Evolutionary conservation across 2,888 invertebrate species (phyloP).

Genomic region (Drosophila prostipennis): DNA sequence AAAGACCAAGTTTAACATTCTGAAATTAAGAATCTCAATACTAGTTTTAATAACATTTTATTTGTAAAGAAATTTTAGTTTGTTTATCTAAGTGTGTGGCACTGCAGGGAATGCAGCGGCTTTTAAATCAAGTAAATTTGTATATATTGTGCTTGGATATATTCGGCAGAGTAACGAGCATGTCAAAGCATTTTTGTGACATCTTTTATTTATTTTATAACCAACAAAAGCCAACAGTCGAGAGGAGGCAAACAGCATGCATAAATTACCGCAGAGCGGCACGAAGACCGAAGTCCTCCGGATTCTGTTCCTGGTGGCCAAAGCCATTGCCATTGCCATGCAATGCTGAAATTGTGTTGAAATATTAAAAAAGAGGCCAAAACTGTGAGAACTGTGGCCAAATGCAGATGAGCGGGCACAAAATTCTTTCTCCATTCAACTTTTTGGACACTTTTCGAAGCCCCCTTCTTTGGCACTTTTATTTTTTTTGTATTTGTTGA

Average conservation of each 20-base stretch:
- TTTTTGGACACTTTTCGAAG: slow-evolving; percentile 68
- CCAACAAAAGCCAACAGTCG: slow-evolving; percentile 74
- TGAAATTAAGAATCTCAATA: no score
- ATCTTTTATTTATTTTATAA: slow-evolving; percentile 72
- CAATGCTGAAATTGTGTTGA: slow-evolving; percentile 69
- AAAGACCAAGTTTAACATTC: no score
- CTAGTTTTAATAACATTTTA: no score
- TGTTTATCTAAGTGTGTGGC: background rate
- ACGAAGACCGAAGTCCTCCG: slow-evolving; percentile 44
- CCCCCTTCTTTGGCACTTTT: slow-evolving; percentile 9
- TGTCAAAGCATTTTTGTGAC: slow-evolving; percentile 72
- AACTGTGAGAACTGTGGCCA: slow-evolving; percentile 49
- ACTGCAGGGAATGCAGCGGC: background rate
- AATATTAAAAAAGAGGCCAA: slow-evolving; percentile 66
- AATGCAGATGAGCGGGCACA: slow-evolving; percentile 52
- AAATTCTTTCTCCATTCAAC: slow-evolving; percentile 63
- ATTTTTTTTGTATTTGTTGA: slow-evolving; percentile 49
- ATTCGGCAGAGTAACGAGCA: slow-evolving; percentile 59
- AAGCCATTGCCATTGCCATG: slow-evolving; percentile 32
- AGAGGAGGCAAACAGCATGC: slow-evolving; percentile 73
- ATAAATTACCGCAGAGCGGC: slow-evolving; percentile 71
- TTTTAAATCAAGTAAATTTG: slow-evolving; percentile 4
- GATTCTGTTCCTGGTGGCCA: slow-evolving; percentile 13
- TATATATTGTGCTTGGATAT: slow-evolving; percentile 8
- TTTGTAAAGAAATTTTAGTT: background rate